Evolutionary conservation across 2,797 vertebrate genomes (phyloP).

Genomic region (Graptemys geographica): DNA sequence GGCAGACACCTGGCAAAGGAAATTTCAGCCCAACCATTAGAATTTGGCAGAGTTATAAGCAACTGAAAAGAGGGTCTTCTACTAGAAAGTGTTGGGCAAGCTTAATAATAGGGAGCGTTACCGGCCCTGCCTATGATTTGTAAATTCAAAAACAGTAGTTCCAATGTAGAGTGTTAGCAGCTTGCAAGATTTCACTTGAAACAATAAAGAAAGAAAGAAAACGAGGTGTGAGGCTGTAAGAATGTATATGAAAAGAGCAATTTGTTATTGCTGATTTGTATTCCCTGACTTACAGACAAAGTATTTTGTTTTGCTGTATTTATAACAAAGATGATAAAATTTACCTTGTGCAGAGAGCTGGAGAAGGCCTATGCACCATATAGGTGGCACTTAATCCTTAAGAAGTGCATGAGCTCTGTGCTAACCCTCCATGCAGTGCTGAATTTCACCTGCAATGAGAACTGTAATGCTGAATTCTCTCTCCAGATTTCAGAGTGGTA

Average conservation of each 20-base stretch:
- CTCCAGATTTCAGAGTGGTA: not conserved
- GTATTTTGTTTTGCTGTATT: constrained; percentile 2
- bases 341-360: not conserved
- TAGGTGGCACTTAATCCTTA: not conserved
- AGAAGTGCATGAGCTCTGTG: not conserved
- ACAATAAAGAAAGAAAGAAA: not conserved
- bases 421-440: not conserved
- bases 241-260: not conserved
- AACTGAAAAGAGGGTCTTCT: constrained; percentile 25
- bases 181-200: constrained; percentile 1
- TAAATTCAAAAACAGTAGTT: constrained; percentile 19
- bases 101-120: not conserved
- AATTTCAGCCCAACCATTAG: constrained; percentile 23
- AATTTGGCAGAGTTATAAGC: constrained; percentile 49
- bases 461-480: not conserved
- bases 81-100: not conserved
- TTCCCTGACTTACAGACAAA: not conserved
- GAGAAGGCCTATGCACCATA: rapidly evolving
- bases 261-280: not conserved
- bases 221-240: not conserved
- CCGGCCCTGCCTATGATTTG: not conserved
- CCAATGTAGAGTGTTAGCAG: not conserved
- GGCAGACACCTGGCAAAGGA: constrained; percentile 15
- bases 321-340: not conserved
- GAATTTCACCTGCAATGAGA: constrained; percentile 3